phyloP scores from a whole-genome alignment of 92 coral and sea anemone species.

The Epizoanthus rinbou region DNA sequence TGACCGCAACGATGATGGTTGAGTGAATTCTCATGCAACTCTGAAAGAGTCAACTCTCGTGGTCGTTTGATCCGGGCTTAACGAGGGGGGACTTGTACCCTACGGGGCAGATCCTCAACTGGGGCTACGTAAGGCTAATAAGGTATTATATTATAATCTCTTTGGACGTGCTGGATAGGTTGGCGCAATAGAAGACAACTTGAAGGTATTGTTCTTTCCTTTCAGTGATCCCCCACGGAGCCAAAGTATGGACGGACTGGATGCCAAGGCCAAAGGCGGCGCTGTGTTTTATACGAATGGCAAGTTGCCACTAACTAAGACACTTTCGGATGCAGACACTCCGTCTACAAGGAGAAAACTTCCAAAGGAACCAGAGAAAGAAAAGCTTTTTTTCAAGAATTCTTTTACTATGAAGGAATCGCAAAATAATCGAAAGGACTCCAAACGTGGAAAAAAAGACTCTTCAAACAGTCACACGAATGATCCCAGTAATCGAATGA shows the following conservation, averaged over 20 bases:
- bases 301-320: conserved; percentile 5
- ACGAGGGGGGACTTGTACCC: too few relatives aligned
- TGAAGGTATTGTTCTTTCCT: background rate
- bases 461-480: background rate
- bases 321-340: conserved; percentile 38
- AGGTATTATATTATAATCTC: too few relatives aligned
- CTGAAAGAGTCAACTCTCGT: too few relatives aligned
- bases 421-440: conserved; percentile 28
- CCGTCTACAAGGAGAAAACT: conserved; percentile 34
- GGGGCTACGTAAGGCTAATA: too few relatives aligned
- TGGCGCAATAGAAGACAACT: background rate
- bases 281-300: conserved; percentile 55
- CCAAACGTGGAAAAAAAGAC: conserved; percentile 37
- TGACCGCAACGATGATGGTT: too few relatives aligned
- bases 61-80: too few relatives aligned
- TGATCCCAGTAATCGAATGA: conserved; percentile 1
- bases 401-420: conserved; percentile 13
- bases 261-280: conserved; percentile 45
- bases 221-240: conserved; percentile 57
- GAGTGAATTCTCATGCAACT: too few relatives aligned
- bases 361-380: conserved; percentile 24
- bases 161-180: too few relatives aligned
- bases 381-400: conserved; percentile 1
- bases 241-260: conserved; percentile 83
- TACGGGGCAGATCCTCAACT: too few relatives aligned